Conservation (phyloP, 2,797 vertebrate genomes). For the Salmo trutta region DNA sequence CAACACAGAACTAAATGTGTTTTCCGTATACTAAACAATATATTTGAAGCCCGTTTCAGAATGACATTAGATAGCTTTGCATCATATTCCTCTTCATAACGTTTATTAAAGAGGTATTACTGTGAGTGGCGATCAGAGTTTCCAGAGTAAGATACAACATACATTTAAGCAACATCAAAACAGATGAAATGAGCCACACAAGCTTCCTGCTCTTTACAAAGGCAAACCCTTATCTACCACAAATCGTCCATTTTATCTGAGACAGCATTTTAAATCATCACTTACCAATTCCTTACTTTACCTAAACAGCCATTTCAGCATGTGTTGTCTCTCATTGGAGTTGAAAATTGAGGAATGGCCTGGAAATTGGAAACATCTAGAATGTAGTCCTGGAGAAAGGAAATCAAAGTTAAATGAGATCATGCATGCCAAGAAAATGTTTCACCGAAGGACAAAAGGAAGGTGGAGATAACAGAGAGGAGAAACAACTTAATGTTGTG, state of each 20-base stretch:
- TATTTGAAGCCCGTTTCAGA: background rate
- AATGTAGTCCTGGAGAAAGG: slow-evolving; percentile 76
- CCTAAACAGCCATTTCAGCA: slow-evolving; percentile 63
- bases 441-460: slow-evolving; percentile 83
- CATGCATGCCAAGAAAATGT: slow-evolving; percentile 80
- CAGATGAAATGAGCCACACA: slow-evolving; percentile 29
- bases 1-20: background rate
- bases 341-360: slow-evolving; percentile 75
- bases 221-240: slow-evolving; percentile 53
- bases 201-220: slow-evolving; percentile 52
- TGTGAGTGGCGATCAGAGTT: too few relatives aligned
- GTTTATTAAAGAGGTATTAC: background rate
- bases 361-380: slow-evolving; percentile 81
- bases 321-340: slow-evolving; percentile 74
- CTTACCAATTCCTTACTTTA: slow-evolving; percentile 72
- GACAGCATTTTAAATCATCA: slow-evolving; percentile 72
- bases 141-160: background rate
- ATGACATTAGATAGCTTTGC: too few relatives aligned
- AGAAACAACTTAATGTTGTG: slow-evolving; percentile 73
- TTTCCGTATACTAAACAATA: background rate
- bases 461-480: slow-evolving; percentile 78
- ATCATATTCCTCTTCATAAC: too few relatives aligned
- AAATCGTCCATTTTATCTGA: slow-evolving; percentile 52
- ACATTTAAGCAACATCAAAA: background rate
- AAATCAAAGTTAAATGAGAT: slow-evolving; percentile 84